Conservation (phyloP, 2,888 invertebrate genomes). For the Masnerella sp. region DNA sequence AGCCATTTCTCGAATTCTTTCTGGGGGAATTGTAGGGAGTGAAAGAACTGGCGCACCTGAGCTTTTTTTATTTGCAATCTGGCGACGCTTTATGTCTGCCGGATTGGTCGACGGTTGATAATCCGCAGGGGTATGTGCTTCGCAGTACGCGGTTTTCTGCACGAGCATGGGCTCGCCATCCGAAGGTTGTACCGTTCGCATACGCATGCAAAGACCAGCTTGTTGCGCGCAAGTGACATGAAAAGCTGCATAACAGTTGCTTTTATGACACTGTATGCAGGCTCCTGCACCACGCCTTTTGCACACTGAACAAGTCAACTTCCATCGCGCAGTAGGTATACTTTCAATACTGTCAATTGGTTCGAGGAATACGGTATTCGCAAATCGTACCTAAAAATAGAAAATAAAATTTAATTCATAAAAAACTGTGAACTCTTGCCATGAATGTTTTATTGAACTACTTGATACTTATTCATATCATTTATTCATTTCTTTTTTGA, state of each 20-base stretch:
- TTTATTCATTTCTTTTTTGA: too few species aligned
- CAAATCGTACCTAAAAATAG: conserved; percentile 88
- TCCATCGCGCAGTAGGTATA: conserved; percentile 97
- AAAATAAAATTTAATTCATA: not conserved
- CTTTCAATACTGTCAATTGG: conserved; percentile 98
- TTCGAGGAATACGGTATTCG: conserved; percentile 98
- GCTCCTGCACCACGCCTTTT: conserved; percentile 95
- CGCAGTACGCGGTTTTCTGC: conserved; percentile 97
- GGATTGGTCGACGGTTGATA: conserved; percentile 75
- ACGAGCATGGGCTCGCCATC: conserved; percentile 89
- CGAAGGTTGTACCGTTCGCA: conserved; percentile 89
- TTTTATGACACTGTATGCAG: conserved; percentile 98
- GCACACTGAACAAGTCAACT: conserved; percentile 97
- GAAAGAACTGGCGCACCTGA: conserved; percentile 94
- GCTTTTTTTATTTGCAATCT: conserved; percentile 84
- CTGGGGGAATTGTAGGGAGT: conserved; percentile 94
- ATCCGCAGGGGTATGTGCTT: conserved; percentile 91
- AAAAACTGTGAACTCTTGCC: too few species aligned
- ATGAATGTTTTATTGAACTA: too few species aligned
- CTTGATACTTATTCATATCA: too few species aligned
- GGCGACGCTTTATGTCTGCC: conserved; percentile 77
- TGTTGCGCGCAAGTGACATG: conserved; percentile 99
- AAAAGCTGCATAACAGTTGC: conserved; percentile 97
- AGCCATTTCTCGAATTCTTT: conserved; percentile 82
- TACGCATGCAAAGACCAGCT: conserved; percentile 96